A percentile compares a stretch with the other conserved stretches of the same genome.
Conservation (phyloP, 2,113 vertebrate genomes). For the Ascaphus truei region DNA sequence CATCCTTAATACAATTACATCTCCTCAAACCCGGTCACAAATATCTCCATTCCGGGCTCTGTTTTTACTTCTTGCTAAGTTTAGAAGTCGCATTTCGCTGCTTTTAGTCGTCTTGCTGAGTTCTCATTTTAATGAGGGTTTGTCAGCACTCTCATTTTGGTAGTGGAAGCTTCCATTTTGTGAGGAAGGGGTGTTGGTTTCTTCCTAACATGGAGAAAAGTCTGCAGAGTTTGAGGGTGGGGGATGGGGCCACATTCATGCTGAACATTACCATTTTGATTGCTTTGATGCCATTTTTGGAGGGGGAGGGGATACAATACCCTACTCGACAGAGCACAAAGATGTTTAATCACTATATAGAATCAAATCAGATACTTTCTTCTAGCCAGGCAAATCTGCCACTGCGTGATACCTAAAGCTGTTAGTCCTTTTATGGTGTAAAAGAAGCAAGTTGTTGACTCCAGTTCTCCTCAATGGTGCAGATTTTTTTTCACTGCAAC, state of each 20-base stretch:
- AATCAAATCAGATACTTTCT: conserved; percentile 66
- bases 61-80: conserved; percentile 4
- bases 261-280: conserved; percentile 98
- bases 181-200: conserved; percentile 72
- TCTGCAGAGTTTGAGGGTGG: conserved; percentile 87
- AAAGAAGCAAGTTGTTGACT: conserved; percentile 58
- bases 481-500: conserved; percentile 43
- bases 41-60: neutral
- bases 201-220: conserved; percentile 84
- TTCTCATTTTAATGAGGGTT: conserved; percentile 55
- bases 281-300: conserved; percentile 97
- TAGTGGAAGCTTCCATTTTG: conserved; percentile 99
- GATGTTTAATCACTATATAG: conserved; percentile 69
- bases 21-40: neutral
- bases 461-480: conserved; percentile 23
- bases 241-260: conserved; percentile 88
- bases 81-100: neutral
- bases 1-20: neutral
- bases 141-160: conserved; percentile 67
- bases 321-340: conserved; percentile 77
- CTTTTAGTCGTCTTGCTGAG: neutral
- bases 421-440: conserved; percentile 29
- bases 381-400: conserved; percentile 44
- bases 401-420: conserved; percentile 41
- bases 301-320: conserved; percentile 76